phyloP scores from a whole-genome alignment of 2,888 invertebrate species.

The Charanyca ferruginea region DNA sequence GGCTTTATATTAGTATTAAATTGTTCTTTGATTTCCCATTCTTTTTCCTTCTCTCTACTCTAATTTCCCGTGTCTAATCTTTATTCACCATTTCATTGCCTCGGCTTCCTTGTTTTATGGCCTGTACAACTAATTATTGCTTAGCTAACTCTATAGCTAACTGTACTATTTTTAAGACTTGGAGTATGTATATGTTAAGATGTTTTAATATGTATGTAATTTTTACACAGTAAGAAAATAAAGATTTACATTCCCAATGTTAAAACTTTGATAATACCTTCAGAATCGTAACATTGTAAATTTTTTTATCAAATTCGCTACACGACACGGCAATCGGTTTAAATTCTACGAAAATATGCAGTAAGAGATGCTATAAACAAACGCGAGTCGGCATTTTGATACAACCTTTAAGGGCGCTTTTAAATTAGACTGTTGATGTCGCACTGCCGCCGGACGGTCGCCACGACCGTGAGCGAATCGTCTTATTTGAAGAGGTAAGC shows the following conservation, averaged over 20 bases:
- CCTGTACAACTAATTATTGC: conserved; percentile 73
- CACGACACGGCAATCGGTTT: too few species aligned
- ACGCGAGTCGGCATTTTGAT: too few species aligned
- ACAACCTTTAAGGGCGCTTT: too few species aligned
- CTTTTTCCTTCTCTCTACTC: conserved; percentile 44
- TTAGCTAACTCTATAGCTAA: conserved; percentile 66
- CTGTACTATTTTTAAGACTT: conserved; percentile 76
- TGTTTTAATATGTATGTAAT: conserved; percentile 78
- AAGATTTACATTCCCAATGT: conserved; percentile 67
- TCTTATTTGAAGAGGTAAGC: too few species aligned
- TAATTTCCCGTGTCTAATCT: conserved; percentile 45
- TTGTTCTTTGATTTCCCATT: conserved; percentile 53
- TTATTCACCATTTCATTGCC: conserved; percentile 81
- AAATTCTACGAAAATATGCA: too few species aligned
- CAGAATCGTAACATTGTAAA: too few species aligned
- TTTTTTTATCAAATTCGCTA: too few species aligned
- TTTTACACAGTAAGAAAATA: conserved; percentile 78
- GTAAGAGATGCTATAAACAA: too few species aligned
- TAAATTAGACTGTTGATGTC: too few species aligned
- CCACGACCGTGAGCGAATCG: too few species aligned
- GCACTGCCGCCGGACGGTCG: too few species aligned
- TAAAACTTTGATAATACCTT: neutral
- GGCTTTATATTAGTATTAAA: conserved; percentile 29
- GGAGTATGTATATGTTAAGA: conserved; percentile 77
- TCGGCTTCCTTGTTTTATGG: conserved; percentile 84